These are phyloP conservation scores for Eupithecia centaureata DNA, from an alignment of 2,888 invertebrate genomes.

Conservation along the genomic window DNA sequence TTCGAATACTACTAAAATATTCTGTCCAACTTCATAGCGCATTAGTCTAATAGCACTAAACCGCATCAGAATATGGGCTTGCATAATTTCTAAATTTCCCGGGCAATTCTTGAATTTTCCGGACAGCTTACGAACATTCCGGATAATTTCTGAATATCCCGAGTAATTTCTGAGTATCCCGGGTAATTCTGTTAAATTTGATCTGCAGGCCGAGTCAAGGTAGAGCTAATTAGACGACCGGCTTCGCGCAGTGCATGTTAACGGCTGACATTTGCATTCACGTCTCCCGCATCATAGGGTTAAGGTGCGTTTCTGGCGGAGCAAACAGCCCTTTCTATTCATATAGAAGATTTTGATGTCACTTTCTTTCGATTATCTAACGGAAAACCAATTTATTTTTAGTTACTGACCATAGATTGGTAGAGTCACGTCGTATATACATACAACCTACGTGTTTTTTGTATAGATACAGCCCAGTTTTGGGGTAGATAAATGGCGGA, in stretches of 20 bases:
- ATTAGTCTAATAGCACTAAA: conserved; percentile 30
- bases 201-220: conserved; percentile 66
- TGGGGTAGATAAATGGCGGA: too few relatives aligned
- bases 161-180: conserved; percentile 40
- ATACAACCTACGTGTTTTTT: too few relatives aligned
- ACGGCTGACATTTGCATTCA: conserved; percentile 81
- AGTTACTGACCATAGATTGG: too few relatives aligned
- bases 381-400: too few relatives aligned
- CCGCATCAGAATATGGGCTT: conserved; percentile 28
- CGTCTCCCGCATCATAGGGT: conserved; percentile 49
- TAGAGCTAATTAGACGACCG: conserved; percentile 79
- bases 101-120: conserved; percentile 47
- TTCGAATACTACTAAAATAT: conserved; percentile 15
- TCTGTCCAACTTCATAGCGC: conserved; percentile 24
- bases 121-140: too few relatives aligned
- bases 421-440: too few relatives aligned
- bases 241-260: conserved; percentile 81
- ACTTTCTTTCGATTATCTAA: too few relatives aligned
- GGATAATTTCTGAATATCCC: conserved; percentile 54
- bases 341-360: too few relatives aligned
- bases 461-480: too few relatives aligned
- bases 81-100: conserved; percentile 56
- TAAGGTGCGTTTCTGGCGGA: conserved; percentile 43
- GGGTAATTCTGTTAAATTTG: conserved; percentile 63
- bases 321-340: background rate